Conservation (phyloP, 2,113 vertebrate species). For the Crotalus tigris region DNA sequence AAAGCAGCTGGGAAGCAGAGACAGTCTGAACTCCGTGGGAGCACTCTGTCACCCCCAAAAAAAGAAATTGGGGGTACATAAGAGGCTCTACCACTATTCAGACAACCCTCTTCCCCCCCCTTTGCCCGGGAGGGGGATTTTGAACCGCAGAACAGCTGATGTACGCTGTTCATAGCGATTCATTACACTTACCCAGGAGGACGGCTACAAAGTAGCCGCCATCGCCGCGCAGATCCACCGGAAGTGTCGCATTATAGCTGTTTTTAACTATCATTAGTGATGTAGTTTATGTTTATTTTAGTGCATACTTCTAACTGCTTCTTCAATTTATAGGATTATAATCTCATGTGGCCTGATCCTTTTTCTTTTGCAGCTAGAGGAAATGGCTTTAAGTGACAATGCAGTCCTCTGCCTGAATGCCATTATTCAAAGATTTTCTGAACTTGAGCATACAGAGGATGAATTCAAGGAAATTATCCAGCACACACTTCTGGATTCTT, state of each 20-base stretch:
- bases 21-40: too few species aligned
- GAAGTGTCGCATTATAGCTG: background rate
- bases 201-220: too few species aligned
- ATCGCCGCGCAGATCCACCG: too few species aligned
- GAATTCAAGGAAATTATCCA: slow-evolving; percentile 85
- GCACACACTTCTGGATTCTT: slow-evolving; percentile 80
- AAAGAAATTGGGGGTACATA: too few species aligned
- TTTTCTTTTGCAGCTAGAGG: slow-evolving; percentile 77
- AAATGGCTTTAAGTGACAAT: slow-evolving; percentile 94
- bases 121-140: too few species aligned
- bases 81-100: too few species aligned
- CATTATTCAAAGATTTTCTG: slow-evolving; percentile 77
- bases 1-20: too few species aligned
- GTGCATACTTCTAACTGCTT: background rate
- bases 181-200: too few species aligned
- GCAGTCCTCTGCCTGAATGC: slow-evolving; percentile 84
- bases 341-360: background rate
- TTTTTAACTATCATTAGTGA: background rate
- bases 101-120: too few species aligned
- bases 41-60: too few species aligned
- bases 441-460: slow-evolving; percentile 71
- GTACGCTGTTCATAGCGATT: too few species aligned
- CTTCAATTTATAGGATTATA: background rate
- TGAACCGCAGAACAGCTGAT: too few species aligned
- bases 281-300: background rate